phyloP scores from a whole-genome alignment of 2,888 invertebrate species.

The Fragum whitleyi region DNA sequence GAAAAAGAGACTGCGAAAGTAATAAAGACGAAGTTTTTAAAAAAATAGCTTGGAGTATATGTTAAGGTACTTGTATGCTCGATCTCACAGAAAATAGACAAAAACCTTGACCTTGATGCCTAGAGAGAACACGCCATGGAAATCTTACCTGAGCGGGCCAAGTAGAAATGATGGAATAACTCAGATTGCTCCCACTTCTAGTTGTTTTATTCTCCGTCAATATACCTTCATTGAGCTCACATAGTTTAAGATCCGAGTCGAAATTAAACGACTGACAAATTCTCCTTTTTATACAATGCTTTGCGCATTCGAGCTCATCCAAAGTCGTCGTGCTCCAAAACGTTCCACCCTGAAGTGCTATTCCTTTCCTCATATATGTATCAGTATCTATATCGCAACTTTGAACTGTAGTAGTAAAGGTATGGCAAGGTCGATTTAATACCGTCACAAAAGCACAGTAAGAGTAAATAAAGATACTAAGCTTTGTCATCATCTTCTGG shows the following conservation, averaged over 20 bases:
- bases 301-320: conserved; percentile 1
- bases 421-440: too few species aligned
- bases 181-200: neutral
- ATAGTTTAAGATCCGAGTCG: neutral
- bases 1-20: too few species aligned
- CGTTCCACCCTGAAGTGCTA: neutral
- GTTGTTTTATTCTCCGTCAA: neutral
- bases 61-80: too few species aligned
- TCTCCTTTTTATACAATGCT: conserved; percentile 1
- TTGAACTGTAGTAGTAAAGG: neutral
- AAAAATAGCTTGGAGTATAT: too few species aligned
- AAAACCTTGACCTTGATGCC: too few species aligned
- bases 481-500: too few species aligned
- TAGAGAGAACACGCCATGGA: too few species aligned
- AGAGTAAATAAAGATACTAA: too few species aligned
- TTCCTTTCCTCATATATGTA: neutral
- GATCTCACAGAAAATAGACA: too few species aligned
- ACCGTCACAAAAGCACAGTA: too few species aligned
- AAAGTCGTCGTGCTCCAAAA: neutral
- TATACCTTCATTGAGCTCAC: neutral
- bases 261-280: neutral
- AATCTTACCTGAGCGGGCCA: conserved; percentile 6
- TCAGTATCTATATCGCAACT: neutral
- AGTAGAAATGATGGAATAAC: neutral
- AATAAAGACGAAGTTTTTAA: too few species aligned